phyloP scores from a whole-genome alignment of 2,888 invertebrate species.

The Oscheius sp. region DNA sequence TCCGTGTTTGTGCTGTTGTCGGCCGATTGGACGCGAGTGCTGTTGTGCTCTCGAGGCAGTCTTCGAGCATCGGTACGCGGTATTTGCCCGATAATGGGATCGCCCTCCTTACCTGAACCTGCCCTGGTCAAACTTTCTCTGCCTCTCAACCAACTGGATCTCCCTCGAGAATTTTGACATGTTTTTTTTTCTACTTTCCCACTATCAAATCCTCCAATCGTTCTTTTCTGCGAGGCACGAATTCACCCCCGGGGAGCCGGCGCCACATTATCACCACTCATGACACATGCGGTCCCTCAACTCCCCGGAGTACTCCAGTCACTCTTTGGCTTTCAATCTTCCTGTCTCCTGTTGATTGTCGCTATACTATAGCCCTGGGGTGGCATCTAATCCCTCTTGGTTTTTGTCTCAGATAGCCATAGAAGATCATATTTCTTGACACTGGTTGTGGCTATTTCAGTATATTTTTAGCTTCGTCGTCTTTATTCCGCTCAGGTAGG shows the following conservation, averaged over 20 bases:
- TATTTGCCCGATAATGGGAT: conserved; percentile 28
- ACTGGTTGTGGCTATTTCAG: not conserved
- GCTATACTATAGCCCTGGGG: conserved; percentile 1
- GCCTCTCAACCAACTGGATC: not conserved
- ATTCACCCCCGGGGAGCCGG: conserved; percentile 20
- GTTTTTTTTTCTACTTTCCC: not conserved
- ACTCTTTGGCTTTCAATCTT: not conserved
- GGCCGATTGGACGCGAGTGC: conserved; percentile 21
- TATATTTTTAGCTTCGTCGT: conserved; percentile 4
- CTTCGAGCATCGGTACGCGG: conserved; percentile 27
- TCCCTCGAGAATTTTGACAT: not conserved
- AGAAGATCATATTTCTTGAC: conserved; percentile 9
- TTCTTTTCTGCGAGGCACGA: conserved; percentile 22
- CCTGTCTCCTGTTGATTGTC: conserved; percentile 9
- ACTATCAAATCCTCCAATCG: conserved; percentile 24
- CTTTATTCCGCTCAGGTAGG: not conserved
- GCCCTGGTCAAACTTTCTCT: conserved; percentile 4
- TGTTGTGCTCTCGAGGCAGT: conserved; percentile 22
- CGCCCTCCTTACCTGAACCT: conserved; percentile 28
- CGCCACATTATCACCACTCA: conserved; percentile 32
- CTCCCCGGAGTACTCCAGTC: conserved; percentile 17
- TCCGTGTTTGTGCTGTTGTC: conserved; percentile 30
- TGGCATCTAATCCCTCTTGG: conserved; percentile 2
- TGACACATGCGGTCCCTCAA: conserved; percentile 24
- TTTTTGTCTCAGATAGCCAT: conserved; percentile 16